Evolutionary conservation across 2,797 vertebrate genomes (phyloP).

Genomic region (Brachymystax lenok): DNA sequence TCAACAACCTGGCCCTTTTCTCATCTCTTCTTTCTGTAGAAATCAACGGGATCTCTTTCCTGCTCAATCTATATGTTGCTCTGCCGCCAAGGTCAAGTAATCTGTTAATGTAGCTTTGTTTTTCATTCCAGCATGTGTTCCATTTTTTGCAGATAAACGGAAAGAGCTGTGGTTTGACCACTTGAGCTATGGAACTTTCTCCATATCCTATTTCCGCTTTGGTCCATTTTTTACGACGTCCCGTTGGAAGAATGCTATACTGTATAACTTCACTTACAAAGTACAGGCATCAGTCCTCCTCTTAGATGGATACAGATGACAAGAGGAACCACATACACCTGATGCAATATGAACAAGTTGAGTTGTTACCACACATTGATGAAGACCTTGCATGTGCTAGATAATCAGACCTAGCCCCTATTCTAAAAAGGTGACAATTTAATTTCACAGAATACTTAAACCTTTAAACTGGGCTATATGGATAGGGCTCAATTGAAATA

Average conservation of each 20-base stretch:
- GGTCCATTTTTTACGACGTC: slow-evolving; percentile 53
- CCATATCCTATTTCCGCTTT: slow-evolving; percentile 65
- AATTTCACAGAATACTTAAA: no score
- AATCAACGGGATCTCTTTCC: slow-evolving; percentile 44
- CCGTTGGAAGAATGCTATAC: slow-evolving; percentile 35
- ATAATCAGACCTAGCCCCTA: neutral
- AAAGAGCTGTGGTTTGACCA: slow-evolving; percentile 39
- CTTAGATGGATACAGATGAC: neutral
- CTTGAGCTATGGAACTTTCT: slow-evolving; percentile 53
- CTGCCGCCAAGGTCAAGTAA: slow-evolving; percentile 29
- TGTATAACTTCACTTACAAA: neutral
- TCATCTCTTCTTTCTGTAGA: slow-evolving; percentile 23
- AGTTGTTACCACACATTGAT: neutral
- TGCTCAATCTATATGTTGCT: slow-evolving; percentile 38
- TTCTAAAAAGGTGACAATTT: no score
- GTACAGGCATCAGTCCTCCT: neutral
- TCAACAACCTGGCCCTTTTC: slow-evolving; percentile 32
- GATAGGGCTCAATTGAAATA: no score
- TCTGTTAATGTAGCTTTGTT: slow-evolving; percentile 50
- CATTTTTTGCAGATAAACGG: slow-evolving; percentile 36
- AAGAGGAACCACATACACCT: neutral
- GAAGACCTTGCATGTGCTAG: neutral
- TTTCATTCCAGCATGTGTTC: slow-evolving; percentile 44
- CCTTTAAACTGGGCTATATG: no score
- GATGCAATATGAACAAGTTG: neutral